These are phyloP conservation scores for Rhopalosiphum padi DNA, from an alignment of 1,140 invertebrate genomes.

Conservation along the genomic window DNA sequence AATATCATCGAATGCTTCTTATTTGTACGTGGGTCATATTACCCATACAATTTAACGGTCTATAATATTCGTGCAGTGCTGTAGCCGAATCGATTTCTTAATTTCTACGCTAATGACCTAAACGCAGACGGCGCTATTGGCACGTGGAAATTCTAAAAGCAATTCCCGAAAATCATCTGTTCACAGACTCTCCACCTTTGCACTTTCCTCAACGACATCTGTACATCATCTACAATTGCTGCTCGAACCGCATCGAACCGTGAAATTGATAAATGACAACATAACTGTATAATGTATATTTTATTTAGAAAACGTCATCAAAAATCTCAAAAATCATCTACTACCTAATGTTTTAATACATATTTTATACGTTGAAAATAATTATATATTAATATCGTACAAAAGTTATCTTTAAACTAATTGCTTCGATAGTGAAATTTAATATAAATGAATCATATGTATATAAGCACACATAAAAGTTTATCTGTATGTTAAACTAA, in stretches of 20 bases:
- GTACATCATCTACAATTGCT: too few relatives aligned
- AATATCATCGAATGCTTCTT: too few relatives aligned
- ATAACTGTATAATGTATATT: not conserved
- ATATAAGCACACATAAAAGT: not conserved
- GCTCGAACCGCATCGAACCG: not conserved
- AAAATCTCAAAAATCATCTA: not conserved
- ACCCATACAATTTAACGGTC: not conserved
- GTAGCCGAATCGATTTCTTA: not conserved
- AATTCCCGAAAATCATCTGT: not conserved
- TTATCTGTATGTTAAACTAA: not conserved
- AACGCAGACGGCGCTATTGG: not conserved
- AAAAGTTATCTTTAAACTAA: too few relatives aligned
- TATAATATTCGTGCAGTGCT: not conserved
- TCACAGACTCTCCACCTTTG: not conserved
- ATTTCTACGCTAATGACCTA: not conserved
- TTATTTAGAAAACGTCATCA: not conserved
- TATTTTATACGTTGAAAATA: not conserved
- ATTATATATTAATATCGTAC: not conserved
- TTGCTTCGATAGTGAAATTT: too few relatives aligned
- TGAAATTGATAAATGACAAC: not conserved
- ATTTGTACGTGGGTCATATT: too few relatives aligned
- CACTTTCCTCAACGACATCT: not conserved
- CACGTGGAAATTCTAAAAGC: not conserved
- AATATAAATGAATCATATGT: too few relatives aligned
- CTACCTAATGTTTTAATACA: not conserved